Percentiles rank a stretch among this genome's conserved stretches.
phyloP scores from a whole-genome alignment of 2,797 vertebrate genomes.

The Sus cebifrons region DNA sequence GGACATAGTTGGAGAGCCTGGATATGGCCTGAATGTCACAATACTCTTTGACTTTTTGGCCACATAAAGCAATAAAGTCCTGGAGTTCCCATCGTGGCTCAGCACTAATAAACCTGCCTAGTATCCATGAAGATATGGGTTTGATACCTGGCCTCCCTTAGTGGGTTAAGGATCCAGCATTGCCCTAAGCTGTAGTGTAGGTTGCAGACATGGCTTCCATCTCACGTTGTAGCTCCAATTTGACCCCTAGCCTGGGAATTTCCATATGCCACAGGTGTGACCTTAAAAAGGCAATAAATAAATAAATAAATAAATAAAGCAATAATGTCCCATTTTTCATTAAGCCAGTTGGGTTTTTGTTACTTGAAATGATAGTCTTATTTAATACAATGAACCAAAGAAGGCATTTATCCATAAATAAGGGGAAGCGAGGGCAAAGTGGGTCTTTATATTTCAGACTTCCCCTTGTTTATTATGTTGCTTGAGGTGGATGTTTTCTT shows the following conservation, averaged over 20 bases:
- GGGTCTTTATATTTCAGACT: background rate
- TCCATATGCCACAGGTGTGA: no score
- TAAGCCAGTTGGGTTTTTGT: background rate
- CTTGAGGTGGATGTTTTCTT: background rate
- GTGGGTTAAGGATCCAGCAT: no score
- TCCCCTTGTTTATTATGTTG: background rate
- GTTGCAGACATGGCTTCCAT: no score
- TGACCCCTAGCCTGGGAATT: no score
- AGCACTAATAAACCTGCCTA: no score
- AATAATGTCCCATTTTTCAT: background rate
- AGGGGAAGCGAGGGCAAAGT: background rate
- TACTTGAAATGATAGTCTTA: background rate
- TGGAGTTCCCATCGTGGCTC: no score
- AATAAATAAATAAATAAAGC: no score
- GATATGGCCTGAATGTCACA: background rate
- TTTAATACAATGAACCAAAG: conserved; percentile 3
- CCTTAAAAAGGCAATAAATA: no score
- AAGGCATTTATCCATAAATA: background rate
- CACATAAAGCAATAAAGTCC: background rate
- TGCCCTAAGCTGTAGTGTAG: no score
- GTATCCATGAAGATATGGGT: no score
- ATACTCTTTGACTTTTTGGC: background rate
- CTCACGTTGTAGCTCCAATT: no score
- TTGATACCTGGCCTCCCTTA: no score
- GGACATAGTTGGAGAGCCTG: background rate